Conservation (phyloP, 2,888 invertebrate genomes). For the Perdita meconis region DNA sequence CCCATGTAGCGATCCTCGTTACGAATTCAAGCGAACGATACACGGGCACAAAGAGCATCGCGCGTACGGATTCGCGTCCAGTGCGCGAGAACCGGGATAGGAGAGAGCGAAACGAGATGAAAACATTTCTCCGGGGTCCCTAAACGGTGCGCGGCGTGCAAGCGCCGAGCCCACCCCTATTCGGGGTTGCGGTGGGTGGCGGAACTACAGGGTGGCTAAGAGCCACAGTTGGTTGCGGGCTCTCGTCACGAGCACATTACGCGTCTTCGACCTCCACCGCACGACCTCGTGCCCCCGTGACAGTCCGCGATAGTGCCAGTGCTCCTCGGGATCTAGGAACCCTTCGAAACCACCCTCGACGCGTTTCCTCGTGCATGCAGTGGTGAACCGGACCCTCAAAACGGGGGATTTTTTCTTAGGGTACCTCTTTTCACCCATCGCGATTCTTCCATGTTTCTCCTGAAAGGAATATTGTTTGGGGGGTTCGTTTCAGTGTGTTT, state of each 20-base stretch:
- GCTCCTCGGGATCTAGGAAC: slow-evolving; percentile 8
- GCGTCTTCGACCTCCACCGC: slow-evolving; percentile 42
- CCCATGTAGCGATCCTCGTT: no score
- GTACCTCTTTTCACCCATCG: no score
- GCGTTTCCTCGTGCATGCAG: slow-evolving; percentile 21
- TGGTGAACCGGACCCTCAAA: neutral
- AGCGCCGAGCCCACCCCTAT: slow-evolving; percentile 64
- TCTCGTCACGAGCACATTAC: slow-evolving; percentile 76
- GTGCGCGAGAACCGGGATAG: no score
- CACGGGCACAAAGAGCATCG: neutral
- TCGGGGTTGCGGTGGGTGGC: slow-evolving; percentile 66
- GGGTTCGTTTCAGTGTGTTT: neutral
- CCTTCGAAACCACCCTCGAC: neutral
- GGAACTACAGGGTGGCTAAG: slow-evolving; percentile 73
- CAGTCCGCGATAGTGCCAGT: slow-evolving; percentile 42
- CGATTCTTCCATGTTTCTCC: no score
- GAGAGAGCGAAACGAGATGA: slow-evolving; percentile 24
- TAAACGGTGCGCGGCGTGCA: slow-evolving; percentile 57
- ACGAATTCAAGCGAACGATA: neutral
- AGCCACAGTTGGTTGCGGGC: slow-evolving; percentile 82
- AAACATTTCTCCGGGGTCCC: slow-evolving; percentile 41
- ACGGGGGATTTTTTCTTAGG: neutral
- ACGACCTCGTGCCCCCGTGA: slow-evolving; percentile 56
- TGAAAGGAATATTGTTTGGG: neutral
- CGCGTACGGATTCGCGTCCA: neutral